phyloP scores from a whole-genome alignment of 1,140 invertebrate genomes.

The Temnothorax nylanderi region DNA sequence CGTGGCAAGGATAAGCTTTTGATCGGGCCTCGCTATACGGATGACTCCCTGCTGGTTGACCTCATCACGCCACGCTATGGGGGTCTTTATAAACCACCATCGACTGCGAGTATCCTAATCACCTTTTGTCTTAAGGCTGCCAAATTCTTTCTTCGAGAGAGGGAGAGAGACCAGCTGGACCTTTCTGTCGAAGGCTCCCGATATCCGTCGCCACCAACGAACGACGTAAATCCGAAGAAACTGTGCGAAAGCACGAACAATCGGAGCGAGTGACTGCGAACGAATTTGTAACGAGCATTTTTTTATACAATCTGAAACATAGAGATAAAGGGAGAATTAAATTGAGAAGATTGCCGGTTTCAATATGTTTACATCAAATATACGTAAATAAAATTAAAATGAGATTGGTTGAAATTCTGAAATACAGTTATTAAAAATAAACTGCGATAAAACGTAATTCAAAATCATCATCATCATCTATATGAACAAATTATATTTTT shows the following conservation, averaged over 20 bases:
- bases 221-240: background rate
- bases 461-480: background rate
- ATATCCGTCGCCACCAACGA: conserved; percentile 30
- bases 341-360: background rate
- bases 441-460: background rate
- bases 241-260: background rate
- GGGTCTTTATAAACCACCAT: conserved; percentile 83
- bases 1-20: conserved; percentile 82
- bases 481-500: conserved; percentile 1
- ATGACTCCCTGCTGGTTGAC: conserved; percentile 84
- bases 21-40: conserved; percentile 80
- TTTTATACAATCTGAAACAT: background rate
- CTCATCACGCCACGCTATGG: conserved; percentile 84
- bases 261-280: background rate
- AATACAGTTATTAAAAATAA: background rate
- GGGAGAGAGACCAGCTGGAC: conserved; percentile 22
- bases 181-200: background rate
- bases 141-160: conserved; percentile 73
- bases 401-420: background rate
- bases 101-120: conserved; percentile 81
- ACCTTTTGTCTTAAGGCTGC: conserved; percentile 82
- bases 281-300: background rate
- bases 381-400: background rate
- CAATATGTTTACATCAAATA: background rate
- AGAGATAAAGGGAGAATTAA: background rate